Evolutionary conservation across 2,113 vertebrate genomes (phyloP).

Genomic region (Mustela nigripes): DNA sequence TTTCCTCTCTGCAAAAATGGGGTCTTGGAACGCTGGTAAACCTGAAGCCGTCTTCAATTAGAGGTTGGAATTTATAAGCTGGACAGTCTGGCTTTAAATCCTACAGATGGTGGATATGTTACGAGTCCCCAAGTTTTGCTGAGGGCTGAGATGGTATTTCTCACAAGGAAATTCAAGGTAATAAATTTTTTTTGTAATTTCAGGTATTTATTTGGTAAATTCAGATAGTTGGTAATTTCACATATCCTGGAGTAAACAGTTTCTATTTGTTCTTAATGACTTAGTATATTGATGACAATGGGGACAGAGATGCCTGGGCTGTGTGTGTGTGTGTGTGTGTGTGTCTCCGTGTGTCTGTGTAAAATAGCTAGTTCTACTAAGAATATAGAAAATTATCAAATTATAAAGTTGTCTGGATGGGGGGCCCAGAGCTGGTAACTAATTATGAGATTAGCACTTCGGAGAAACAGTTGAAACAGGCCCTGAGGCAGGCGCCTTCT

Average conservation of each 20-base stretch:
- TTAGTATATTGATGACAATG: not conserved
- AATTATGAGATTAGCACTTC: conserved; percentile 27
- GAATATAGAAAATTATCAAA: not conserved
- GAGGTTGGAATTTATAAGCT: not conserved
- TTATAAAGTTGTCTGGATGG: not conserved
- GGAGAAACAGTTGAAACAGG: not conserved
- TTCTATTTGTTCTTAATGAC: not conserved
- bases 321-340: too few species aligned
- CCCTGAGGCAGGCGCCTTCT: conserved; percentile 27
- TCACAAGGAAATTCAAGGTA: not conserved
- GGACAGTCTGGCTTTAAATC: not conserved
- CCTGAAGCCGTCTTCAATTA: not conserved
- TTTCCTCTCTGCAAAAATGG: not conserved
- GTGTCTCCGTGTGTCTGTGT: not conserved
- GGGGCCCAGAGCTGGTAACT: not conserved
- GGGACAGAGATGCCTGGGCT: not conserved
- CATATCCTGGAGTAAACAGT: not conserved
- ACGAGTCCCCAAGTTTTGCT: not conserved
- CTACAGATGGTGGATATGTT: not conserved
- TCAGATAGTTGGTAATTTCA: conserved; percentile 25
- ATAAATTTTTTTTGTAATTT: conserved; percentile 14
- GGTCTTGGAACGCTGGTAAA: not conserved
- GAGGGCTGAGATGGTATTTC: conserved; percentile 7
- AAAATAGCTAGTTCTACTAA: not conserved
- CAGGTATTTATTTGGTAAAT: not conserved